Conservation (phyloP, 1,140 invertebrate species). For the Eupristina koningsbergeri region DNA sequence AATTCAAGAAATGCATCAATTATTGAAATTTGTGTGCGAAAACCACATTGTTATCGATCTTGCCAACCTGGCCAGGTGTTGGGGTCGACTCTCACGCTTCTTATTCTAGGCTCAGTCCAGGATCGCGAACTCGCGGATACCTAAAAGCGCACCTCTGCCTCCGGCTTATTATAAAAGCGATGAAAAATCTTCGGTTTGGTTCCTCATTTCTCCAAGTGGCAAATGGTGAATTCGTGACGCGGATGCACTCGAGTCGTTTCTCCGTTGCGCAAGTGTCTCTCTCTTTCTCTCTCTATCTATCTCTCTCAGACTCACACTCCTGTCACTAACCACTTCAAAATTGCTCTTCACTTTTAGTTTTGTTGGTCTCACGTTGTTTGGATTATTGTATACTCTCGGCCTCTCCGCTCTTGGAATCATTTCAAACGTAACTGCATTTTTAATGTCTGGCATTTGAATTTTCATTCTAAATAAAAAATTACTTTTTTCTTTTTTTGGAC, state of each 20-base stretch:
- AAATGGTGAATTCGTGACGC: slow-evolving; percentile 19
- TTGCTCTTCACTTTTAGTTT: neutral
- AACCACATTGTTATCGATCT: too few species aligned
- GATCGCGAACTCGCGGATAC: neutral
- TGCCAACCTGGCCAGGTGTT: neutral
- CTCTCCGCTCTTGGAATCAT: too few species aligned
- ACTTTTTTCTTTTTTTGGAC: neutral
- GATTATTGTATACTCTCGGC: neutral
- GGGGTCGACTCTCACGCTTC: neutral
- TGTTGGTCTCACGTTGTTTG: neutral
- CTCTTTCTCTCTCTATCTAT: too few species aligned
- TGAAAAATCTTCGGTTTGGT: neutral
- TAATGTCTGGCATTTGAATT: too few species aligned
- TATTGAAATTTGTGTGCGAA: neutral
- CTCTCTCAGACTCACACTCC: too few species aligned
- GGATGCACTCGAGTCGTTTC: neutral
- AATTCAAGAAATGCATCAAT: too few species aligned
- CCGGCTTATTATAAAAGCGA: neutral
- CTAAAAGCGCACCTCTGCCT: neutral
- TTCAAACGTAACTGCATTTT: too few species aligned
- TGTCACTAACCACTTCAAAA: neutral
- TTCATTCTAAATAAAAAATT: neutral
- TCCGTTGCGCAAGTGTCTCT: neutral
- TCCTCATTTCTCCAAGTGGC: neutral
- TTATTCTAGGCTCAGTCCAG: neutral